phyloP scores from a whole-genome alignment of 1,140 invertebrate species.

The Chironomus tepperi region DNA sequence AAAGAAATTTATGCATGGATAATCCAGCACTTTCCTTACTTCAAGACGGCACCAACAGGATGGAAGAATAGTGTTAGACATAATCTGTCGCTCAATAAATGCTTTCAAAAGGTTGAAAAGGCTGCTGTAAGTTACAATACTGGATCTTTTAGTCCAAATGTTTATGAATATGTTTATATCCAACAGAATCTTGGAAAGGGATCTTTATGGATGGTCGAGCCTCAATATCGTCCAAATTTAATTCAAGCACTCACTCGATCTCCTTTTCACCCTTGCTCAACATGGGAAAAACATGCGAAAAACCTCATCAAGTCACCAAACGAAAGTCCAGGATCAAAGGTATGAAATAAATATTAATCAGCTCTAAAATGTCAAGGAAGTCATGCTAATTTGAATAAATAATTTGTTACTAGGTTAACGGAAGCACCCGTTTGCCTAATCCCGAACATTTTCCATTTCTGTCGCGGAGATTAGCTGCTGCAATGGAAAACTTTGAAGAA shows the following conservation, averaged over 20 bases:
- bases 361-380: too few species aligned
- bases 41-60: slow-evolving; percentile 88
- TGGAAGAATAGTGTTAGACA: slow-evolving; percentile 98
- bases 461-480: slow-evolving; percentile 54
- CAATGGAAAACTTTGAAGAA: slow-evolving; percentile 31
- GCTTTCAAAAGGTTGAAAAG: slow-evolving; percentile 93
- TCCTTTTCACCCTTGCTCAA: slow-evolving; percentile 64
- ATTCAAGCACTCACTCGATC: slow-evolving; percentile 75
- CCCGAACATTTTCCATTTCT: slow-evolving; percentile 71
- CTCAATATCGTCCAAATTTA: slow-evolving; percentile 74
- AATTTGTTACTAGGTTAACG: slow-evolving; percentile 26
- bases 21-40: slow-evolving; percentile 92
- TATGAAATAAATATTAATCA: neutral
- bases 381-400: neutral
- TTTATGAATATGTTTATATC: slow-evolving; percentile 27
- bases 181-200: slow-evolving; percentile 82
- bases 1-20: slow-evolving; percentile 99
- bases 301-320: slow-evolving; percentile 29
- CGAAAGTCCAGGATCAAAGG: slow-evolving; percentile 24
- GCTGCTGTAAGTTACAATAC: slow-evolving; percentile 54
- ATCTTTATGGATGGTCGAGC: slow-evolving; percentile 90
- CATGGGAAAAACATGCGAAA: slow-evolving; percentile 36
- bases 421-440: slow-evolving; percentile 48
- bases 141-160: slow-evolving; percentile 5
- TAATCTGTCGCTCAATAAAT: slow-evolving; percentile 93